Base-by-base conservation (phyloP, 2,888 invertebrate species). In the Ecliptopera silaceata region DNA sequence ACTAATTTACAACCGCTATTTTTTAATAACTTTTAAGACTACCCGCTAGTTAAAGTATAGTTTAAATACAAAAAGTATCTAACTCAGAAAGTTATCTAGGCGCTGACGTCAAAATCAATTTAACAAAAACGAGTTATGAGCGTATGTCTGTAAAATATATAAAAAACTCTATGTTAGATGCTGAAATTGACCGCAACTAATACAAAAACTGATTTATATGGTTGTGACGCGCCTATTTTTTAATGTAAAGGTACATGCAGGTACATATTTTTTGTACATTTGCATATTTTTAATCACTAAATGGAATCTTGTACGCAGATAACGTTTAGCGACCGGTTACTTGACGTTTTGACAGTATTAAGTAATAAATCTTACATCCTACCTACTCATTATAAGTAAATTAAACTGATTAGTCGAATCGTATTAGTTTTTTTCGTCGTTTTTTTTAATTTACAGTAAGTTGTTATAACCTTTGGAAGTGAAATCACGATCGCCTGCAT, bases 211-310 rank as follows among this genome's bases (percentile, higher is more conserved):
- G 8, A 41, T 46, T 42, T 53, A 47, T 36, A 20, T 11, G 11
- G n/a, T 18, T 29, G 41, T 53, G 39, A 31, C 50, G 43, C 17
- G 26, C 26, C 13, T 1, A 34, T 17, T 38, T 44, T 46, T 18
- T 29, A 29, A 11, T 31, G 42, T 10, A n/a, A 20, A 39, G 22
- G 11, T 47, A 26, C 26, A 26, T 5, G 10, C 26, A 47, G 5
- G 8, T 41, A 32, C 13, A 2, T 22, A 47, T 26, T 54, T 53
- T 54, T 47, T 47, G 47, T 29, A 36, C 17, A 42, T 57, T 56
- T 31, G 11, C 51, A 52, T 57, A 47, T 29, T 26, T 39, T 17
- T 51, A 43, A 44, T 39, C 10, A 47, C 15, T 39, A n/a, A n/a
- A 31, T 38, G 3, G 10, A 38, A 52, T 43, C 29, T 46, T 3